Evolutionary conservation across 2,797 vertebrate species (phyloP), one percentile per base, ranked within the genome.

Genomic region (Notolepis coatsorum): DNA sequence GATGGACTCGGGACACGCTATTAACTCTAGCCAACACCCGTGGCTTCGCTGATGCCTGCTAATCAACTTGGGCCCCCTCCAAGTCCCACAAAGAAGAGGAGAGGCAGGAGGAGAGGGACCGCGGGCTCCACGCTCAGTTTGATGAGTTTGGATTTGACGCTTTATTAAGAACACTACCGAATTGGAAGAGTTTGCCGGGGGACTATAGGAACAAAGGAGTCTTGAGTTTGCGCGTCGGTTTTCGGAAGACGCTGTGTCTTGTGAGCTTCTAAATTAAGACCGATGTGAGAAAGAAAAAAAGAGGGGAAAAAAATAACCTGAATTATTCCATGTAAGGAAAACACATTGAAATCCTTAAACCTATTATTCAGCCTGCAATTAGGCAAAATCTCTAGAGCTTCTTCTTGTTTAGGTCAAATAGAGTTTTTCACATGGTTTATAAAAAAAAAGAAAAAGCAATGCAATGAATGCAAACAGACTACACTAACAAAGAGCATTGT

Each of bases 1-100:
- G 69, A 75, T 72, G 77, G 77, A 73, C 65, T 52, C 46, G 64
- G 68, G 62, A 82, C 70, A 68, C 69, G 58, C 84, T 70, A 73
- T 76, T 78, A 80, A 81, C 62, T 54, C 57, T 61, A 61, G 65
- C 65, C 73, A 65, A 61, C 62, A 76, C 71, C 65, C 55, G 35
- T 42, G 57, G 66, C 77, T 28, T 43, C 64, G 58, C 49, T 55
- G 51, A 65, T 63, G 63, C 61, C 60, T 65, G 57, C 70, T 73
- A 69, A 84, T 65, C 61, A 60, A 67, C 62, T 62, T 75, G 81
- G 76, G 71, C 47, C 30, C 17, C 39, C 41, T 82, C 75, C 73
- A 72, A 65, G 42, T 35, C 49, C 23, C n/a, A 9, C 20, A 8
- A 21, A 24, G 23, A 20, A 31, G n/a, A 25, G 7, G 12, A 20